phyloP scores from a whole-genome alignment of 1,140 invertebrate species.

The Cyclina sinensis region DNA sequence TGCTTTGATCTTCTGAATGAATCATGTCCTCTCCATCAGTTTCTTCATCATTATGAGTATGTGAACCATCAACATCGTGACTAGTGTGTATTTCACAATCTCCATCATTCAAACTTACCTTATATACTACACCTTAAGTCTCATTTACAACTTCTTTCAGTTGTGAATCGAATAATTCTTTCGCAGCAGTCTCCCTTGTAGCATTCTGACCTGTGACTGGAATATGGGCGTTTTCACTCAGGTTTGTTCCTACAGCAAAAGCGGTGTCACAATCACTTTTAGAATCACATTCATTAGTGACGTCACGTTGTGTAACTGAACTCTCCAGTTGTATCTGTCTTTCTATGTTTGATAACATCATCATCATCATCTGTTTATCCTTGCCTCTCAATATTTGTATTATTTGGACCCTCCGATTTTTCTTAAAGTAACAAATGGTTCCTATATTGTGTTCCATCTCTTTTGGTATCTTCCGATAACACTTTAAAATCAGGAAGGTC shows the following conservation, averaged over 20 bases:
- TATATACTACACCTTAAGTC: neutral
- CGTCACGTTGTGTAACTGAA: no score
- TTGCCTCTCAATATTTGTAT: no score
- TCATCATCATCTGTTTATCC: neutral
- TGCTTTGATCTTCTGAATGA: neutral
- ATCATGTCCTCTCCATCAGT: neutral
- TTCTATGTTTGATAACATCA: neutral
- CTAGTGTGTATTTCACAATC: neutral
- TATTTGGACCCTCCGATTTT: neutral
- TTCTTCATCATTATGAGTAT: no score
- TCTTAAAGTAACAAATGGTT: constrained; percentile 11
- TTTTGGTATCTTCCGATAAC: neutral
- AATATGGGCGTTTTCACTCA: neutral
- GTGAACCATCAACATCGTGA: neutral
- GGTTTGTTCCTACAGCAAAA: neutral
- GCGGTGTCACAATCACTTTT: neutral
- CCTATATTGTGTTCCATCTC: neutral
- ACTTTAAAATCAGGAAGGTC: constrained; percentile 30
- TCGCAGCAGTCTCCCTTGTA: neutral
- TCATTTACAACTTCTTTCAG: neutral
- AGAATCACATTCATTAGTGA: neutral
- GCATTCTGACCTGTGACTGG: neutral
- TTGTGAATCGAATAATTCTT: neutral
- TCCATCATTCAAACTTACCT: neutral
- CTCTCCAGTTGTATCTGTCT: neutral